A percentile compares a stretch with the other conserved stretches of the same genome.
phyloP scores from a whole-genome alignment of 2,113 vertebrate genomes.

The Catharus minimus region DNA sequence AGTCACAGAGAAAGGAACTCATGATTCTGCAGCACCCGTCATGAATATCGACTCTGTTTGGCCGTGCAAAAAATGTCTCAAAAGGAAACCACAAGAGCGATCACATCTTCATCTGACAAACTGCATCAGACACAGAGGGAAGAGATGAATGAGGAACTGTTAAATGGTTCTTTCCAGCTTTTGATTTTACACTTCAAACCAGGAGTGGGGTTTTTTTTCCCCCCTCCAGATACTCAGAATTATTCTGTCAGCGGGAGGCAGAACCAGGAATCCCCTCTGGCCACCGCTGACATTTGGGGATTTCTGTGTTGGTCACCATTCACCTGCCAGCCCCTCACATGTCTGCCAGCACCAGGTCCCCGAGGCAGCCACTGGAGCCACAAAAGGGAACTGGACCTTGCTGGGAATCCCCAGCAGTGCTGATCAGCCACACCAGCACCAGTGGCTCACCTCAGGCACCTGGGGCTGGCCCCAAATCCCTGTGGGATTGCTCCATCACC shows the following conservation, averaged over 20 bases:
- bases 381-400: neutral
- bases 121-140: neutral
- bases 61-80: neutral
- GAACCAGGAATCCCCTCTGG: neutral
- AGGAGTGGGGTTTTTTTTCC: accelerated
- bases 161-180: conserved; percentile 55
- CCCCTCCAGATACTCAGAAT: neutral
- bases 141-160: conserved; percentile 60
- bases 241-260: neutral
- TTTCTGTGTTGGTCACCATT: neutral
- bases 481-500: neutral
- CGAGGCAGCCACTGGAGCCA: accelerated
- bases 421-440: accelerated
- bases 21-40: neutral
- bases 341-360: neutral
- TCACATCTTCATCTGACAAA: conserved; percentile 55
- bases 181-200: neutral
- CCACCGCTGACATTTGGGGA: neutral
- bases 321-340: neutral
- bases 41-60: neutral
- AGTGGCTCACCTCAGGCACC: accelerated
- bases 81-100: conserved; percentile 31
- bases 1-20: neutral
- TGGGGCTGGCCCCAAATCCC: neutral
- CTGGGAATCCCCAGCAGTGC: neutral